Base-by-base conservation (phyloP, 2,888 invertebrate genomes). In the Aspidiotus destructor region DNA sequence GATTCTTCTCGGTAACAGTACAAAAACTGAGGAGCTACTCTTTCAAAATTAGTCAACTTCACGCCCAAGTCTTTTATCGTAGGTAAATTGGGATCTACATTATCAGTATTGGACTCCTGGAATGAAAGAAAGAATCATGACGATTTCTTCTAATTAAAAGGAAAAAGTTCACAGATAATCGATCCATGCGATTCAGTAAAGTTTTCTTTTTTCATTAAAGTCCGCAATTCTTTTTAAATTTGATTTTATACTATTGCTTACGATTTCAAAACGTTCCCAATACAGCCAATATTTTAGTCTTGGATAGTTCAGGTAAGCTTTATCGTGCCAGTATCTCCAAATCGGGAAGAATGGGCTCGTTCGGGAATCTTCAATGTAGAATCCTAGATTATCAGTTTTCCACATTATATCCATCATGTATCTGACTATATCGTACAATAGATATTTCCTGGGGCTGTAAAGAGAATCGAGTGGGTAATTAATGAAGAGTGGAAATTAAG, bases 21-120 rank as follows among this genome's bases (percentile, higher is more conserved):
- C 10, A 28, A 15, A 2, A 40, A 28, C 10, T 17, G 13, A 9
- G 6, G 41, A 8, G 52, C 44, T 17, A 44, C 86, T 71, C 87
- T 83, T 77, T 93, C 93, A 81, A 95, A 83, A 2, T 79, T 75
- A 0, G 86, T 88, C 68, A 90, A 81, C 48, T 78, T 80, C 2
- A 97, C 85, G 15, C 93, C 95, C 71, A 97, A 83, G 80, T 96
- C 96, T 77, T 92, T 90, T 67, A 96, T 78, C 0, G 89, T 90
- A 3, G 89, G 92, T 40, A 89, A 75, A 52, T 81, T 82, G 8
- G 76, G 76, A 6, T 81, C 74, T 0, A 88, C 80, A 8, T 77
- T 77, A 76, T 96, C 96, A 1, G 86, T 85, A 7, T 87, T 81
- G 72, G 85, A 84, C 78, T 95, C 94, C 84, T 91, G 77, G 9